phyloP scores from a whole-genome alignment of 2,888 invertebrate species.

The Cantharis flavilabris region DNA sequence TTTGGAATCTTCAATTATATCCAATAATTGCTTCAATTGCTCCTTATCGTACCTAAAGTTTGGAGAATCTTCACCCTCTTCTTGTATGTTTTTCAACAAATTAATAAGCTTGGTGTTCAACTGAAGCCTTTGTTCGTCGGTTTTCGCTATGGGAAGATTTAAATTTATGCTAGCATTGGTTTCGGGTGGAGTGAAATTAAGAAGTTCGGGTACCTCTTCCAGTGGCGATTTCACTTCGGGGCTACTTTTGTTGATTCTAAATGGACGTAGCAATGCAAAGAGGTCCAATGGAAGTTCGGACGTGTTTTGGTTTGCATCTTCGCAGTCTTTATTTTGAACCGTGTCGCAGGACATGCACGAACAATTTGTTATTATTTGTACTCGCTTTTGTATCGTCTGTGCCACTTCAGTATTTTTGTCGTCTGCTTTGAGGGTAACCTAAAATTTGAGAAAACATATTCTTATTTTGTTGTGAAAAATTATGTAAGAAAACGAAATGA shows the following conservation, averaged over 20 bases:
- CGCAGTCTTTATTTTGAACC: constrained; percentile 54
- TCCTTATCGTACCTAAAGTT: constrained; percentile 48
- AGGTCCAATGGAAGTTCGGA: constrained; percentile 54
- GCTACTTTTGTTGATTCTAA: constrained; percentile 38
- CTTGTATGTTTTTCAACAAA: constrained; percentile 43
- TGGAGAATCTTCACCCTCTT: constrained; percentile 37
- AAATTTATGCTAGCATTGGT: constrained; percentile 9
- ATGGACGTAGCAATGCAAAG: constrained; percentile 42
- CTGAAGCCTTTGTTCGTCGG: constrained; percentile 38
- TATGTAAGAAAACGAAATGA: not conserved
- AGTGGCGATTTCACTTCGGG: constrained; percentile 21
- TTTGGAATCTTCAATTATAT: constrained; percentile 45
- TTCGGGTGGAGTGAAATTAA: constrained; percentile 21
- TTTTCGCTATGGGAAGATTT: constrained; percentile 21
- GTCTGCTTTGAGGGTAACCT: constrained; percentile 65
- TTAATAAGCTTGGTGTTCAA: constrained; percentile 42
- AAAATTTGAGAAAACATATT: constrained; percentile 14
- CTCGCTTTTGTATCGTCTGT: constrained; percentile 61
- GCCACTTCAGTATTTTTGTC: constrained; percentile 59
- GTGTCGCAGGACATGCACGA: constrained; percentile 66
- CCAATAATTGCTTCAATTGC: constrained; percentile 44
- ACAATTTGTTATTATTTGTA: constrained; percentile 70
- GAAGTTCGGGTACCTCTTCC: constrained; percentile 47
- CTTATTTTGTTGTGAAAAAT: not conserved
- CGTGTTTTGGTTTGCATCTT: constrained; percentile 56